Percentiles rank a stretch among this genome's conserved stretches.
These are phyloP conservation scores for Coenonympha arcania DNA, from an alignment of 2,888 invertebrate genomes.

Conservation along the genomic window DNA sequence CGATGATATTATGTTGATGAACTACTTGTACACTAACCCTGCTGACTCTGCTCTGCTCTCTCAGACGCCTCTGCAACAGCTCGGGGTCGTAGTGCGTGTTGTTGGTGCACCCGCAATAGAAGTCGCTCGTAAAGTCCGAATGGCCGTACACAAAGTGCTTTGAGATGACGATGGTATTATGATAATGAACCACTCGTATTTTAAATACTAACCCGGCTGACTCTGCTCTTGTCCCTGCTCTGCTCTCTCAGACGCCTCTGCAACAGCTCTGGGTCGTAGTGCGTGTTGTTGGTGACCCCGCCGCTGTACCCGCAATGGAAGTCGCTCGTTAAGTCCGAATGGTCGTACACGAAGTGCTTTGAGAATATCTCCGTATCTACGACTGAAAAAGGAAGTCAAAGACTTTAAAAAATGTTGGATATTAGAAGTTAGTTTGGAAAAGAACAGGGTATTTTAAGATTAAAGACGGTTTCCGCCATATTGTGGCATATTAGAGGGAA, in stretches of 20 bases:
- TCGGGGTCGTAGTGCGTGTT: constrained; percentile 67
- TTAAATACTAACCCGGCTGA: constrained; percentile 76
- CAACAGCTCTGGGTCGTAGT: constrained; percentile 60
- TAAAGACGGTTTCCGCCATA: too few species aligned
- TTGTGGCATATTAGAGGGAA: too few species aligned
- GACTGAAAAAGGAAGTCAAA: constrained; percentile 22
- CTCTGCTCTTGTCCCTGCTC: constrained; percentile 71
- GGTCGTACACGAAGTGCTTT: constrained; percentile 78
- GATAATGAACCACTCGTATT: not conserved
- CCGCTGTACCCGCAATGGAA: constrained; percentile 75
- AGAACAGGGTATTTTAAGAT: too few species aligned
- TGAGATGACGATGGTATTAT: too few species aligned
- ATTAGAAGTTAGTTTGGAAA: too few species aligned
- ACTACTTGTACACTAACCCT: constrained; percentile 70
- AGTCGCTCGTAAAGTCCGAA: constrained; percentile 72
- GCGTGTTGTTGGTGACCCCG: constrained; percentile 75
- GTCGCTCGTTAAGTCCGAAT: constrained; percentile 74
- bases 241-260: constrained; percentile 50
- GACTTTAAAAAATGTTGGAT: not conserved
- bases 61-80: constrained; percentile 44
- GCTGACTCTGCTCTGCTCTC: constrained; percentile 73
- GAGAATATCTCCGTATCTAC: constrained; percentile 61
- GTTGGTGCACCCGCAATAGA: constrained; percentile 77
- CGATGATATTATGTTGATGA: too few species aligned
- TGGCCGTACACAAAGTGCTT: constrained; percentile 80